A percentile compares a stretch with the other conserved stretches of the same genome.
phyloP scores from a whole-genome alignment of 2,113 vertebrate species.

The Tor tambroides region DNA sequence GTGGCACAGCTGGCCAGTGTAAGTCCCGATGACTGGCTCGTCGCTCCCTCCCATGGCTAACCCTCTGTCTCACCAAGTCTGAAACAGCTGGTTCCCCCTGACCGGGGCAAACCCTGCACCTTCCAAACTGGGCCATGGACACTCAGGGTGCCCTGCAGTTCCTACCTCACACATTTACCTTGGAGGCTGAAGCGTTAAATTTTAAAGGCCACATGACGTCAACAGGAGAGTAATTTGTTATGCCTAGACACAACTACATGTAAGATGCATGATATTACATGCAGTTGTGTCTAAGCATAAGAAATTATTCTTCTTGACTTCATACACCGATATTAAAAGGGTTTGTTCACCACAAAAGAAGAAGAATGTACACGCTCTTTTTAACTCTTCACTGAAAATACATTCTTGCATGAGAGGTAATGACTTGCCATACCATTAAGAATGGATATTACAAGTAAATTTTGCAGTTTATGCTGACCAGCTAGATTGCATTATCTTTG shows the following conservation, averaged over 20 bases:
- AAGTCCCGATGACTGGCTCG: slow-evolving; percentile 54
- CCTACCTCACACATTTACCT: background rate
- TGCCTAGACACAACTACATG: slow-evolving; percentile 7
- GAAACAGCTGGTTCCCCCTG: slow-evolving; percentile 61
- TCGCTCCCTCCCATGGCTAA: slow-evolving; percentile 52
- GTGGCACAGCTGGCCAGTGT: slow-evolving; percentile 60
- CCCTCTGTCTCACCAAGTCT: slow-evolving; percentile 54
- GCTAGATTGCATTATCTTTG: background rate
- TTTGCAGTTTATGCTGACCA: background rate
- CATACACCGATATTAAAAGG: background rate
- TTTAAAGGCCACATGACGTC: background rate
- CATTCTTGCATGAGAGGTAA: background rate
- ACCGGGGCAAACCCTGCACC: slow-evolving; percentile 39
- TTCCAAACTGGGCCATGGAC: slow-evolving; percentile 47
- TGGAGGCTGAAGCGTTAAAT: background rate
- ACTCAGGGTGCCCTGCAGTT: background rate
- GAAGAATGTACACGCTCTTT: background rate
- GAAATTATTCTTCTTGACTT: background rate
- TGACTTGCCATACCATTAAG: background rate
- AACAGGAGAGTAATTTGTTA: background rate
- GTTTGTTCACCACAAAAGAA: background rate
- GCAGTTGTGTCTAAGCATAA: slow-evolving; percentile 18
- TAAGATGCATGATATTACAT: slow-evolving; percentile 18
- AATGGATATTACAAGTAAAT: background rate
- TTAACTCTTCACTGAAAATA: background rate